Evolutionary conservation across 2,113 vertebrate species (phyloP), one percentile per base, ranked within the genome.

Genomic region (Columba livia): DNA sequence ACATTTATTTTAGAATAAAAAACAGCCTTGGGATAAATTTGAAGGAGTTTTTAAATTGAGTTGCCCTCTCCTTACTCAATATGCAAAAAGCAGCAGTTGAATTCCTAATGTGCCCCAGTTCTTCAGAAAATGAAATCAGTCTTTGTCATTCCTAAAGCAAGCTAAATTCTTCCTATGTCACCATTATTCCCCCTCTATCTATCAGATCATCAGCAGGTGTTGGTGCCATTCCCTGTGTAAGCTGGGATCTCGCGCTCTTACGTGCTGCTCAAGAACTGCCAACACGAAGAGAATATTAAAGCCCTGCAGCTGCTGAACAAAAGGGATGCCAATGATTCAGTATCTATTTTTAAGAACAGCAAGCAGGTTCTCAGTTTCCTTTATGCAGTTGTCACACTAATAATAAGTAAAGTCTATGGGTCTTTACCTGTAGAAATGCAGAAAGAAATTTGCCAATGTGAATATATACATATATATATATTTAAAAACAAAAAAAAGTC

Each of bases 271-370:
- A 66, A 29, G 40, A 71, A 28, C 53, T 80, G 58, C 25, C 58
- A 77, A 47, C 25, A 15, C 0, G 0, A 84, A 42, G 42, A 48
- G 67, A 85, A 72, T 62, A 81, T 85, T 77, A 77, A 54, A 75
- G 21, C 36, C 48, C 42, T 67, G 65, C 40, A 72, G 42, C 53
- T 85, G 18, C 40, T 51, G 62, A 28, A 21, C 56, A 66, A 77
- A 90, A 84, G 40, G 7, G 38, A 36, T 62, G 42, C 12, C 69
- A 88, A 25, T 31, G 58, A 47, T 40, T 77, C 0, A 3, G 29
- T 72, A 51, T 47, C 64, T 95, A 62, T 80, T 95, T 95, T 95
- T 88, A 85, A 85, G 42, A 84, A 14, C 48, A 79, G 32, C 28
- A 73, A 66, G 29, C 60, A 56, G 29, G 15, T 3, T 61, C n/a